Evolutionary conservation across 2,113 vertebrate genomes (phyloP), one percentile per base, ranked within the genome.

Genomic region (Ciconia boyciana): DNA sequence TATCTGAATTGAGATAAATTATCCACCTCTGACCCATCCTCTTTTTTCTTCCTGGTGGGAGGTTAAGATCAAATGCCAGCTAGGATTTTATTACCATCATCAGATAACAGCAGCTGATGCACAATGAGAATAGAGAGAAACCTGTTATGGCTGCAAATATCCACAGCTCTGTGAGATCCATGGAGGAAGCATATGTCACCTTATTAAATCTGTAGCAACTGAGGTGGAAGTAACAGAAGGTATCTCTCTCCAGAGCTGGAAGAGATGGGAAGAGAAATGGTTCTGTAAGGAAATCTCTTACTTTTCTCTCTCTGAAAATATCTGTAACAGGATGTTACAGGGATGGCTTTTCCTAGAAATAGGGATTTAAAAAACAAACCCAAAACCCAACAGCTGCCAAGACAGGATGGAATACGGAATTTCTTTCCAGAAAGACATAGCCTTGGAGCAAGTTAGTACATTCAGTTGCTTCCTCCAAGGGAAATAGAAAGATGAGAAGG

Each of bases 151-250:
- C 92, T 96, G 77, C 91, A 95, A 95, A 96, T 94, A 95, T 61
- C 86, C 87, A 66, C 91, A 89, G 48, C 74, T 91, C 92, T 92
- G 74, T 57, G 58, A 94, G 93, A 94, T 62, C 70, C 94, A 76
- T 21, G 66, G 86, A 89, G 61, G 86, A 94, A 96, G 44, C 95
- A 96, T 95, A 93, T 96, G 96, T 72, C 90, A 84, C 86, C 68
- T 92, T 95, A 96, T 96, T 94, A 97, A 97, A 91, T 95, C 83
- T 95, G 41, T 21, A 91, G 52, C 90, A 93, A 60, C 80, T 91
- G 86, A 94, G 80, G 83, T 93, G 83, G 83, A 96, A 95, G 95
- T 87, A 94, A 96, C 92, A 96, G 96, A 96, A 96, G 91, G 95
- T 89, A 75, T 75, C 52, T 90, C 85, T 85, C 88, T 92, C 83